These are phyloP conservation scores for Riparia riparia DNA, from an alignment of 2,113 vertebrate species.

Conservation along the genomic window DNA sequence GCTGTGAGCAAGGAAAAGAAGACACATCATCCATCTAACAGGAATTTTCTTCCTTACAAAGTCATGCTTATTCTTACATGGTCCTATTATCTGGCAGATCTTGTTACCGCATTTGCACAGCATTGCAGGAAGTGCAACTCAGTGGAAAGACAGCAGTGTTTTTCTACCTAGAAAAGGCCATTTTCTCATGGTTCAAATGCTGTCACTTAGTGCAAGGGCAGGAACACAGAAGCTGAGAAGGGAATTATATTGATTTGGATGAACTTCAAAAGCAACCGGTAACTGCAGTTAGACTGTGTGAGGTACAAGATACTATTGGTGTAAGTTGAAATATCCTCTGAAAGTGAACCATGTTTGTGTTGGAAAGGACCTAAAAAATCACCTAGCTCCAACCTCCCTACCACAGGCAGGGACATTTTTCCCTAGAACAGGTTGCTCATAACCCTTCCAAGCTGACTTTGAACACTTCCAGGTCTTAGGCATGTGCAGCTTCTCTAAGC, in stretches of 20 bases:
- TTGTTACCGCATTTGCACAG: not conserved
- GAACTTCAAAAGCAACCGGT: not conserved
- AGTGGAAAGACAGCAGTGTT: not conserved
- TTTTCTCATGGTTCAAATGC: not conserved
- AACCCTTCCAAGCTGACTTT: not conserved
- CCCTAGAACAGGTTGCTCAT: not conserved
- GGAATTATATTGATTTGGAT: not conserved
- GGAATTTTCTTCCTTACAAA: not conserved
- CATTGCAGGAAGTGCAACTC: not conserved
- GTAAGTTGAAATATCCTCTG: accelerated
- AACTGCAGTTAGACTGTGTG: not conserved
- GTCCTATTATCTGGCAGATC: not conserved
- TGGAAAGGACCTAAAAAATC: not conserved
- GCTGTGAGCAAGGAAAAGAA: not conserved
- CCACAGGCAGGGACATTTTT: not conserved
- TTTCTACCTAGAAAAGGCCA: not conserved
- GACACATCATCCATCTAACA: not conserved
- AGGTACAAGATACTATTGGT: not conserved
- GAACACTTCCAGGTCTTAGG: not conserved
- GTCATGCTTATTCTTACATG: not conserved
- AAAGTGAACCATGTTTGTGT: not conserved
- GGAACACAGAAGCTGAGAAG: not conserved
- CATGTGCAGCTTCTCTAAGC: not conserved
- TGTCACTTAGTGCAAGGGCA: not conserved
- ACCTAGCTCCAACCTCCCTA: not conserved